Evolutionary conservation across 1,140 invertebrate genomes (phyloP).

Genomic region (Pachyrhynchus sulphureomaculatus): DNA sequence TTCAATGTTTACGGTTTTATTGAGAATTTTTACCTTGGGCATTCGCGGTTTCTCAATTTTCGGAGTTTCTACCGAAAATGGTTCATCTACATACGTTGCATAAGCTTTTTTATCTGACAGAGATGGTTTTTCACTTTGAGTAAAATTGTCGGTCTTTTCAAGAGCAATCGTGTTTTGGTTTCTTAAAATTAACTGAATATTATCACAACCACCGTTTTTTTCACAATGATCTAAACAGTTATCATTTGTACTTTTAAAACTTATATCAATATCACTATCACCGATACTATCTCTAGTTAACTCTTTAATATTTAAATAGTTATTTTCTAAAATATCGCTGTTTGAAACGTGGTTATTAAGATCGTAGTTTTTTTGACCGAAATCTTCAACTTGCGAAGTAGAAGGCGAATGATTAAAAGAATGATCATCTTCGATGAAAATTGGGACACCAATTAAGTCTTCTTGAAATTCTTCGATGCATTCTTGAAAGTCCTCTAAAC

Average conservation of each 20-base stretch:
- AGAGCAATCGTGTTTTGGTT: conserved; percentile 7
- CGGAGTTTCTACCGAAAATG: conserved; percentile 42
- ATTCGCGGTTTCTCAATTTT: conserved; percentile 13
- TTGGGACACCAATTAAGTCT: conserved; percentile 60
- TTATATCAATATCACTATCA: conserved; percentile 43
- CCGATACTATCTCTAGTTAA: conserved; percentile 28
- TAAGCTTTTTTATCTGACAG: conserved; percentile 42
- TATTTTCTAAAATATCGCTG: conserved; percentile 32
- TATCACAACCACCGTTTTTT: conserved; percentile 27
- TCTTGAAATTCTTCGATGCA: conserved; percentile 64
- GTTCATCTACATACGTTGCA: conserved; percentile 49
- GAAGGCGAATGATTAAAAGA: conserved; percentile 41
- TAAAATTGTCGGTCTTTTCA: conserved; percentile 35
- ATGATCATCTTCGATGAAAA: conserved; percentile 55
- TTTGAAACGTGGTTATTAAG: conserved; percentile 27
- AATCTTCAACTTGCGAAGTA: conserved; percentile 40
- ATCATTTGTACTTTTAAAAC: conserved; percentile 44
- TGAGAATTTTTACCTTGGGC: background rate
- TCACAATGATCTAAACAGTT: conserved; percentile 15
- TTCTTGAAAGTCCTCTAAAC: conserved; percentile 62
- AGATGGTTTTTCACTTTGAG: conserved; percentile 37
- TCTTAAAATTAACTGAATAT: conserved; percentile 7
- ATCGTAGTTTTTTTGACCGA: conserved; percentile 34
- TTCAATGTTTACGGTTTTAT: background rate
- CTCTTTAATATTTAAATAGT: conserved; percentile 31